phyloP scores from a whole-genome alignment of 2,888 invertebrate genomes.

The Sialis fuliginosa region DNA sequence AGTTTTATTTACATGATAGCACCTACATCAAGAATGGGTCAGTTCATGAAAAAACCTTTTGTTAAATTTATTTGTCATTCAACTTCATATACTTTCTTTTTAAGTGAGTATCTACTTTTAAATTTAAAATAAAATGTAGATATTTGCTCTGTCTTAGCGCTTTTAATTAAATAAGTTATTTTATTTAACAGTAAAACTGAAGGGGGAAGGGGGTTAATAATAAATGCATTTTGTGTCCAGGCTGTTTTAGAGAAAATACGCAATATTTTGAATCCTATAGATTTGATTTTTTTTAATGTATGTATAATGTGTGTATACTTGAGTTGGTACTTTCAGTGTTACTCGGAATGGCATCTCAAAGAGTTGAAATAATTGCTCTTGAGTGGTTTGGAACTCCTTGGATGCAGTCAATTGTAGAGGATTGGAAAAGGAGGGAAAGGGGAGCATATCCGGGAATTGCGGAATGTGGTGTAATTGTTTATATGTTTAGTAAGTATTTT shows the following conservation, averaged over 20 bases:
- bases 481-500: conserved; percentile 59
- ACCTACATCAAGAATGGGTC: conserved; percentile 73
- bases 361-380: conserved; percentile 65
- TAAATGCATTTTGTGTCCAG: too few species aligned
- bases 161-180: too few species aligned
- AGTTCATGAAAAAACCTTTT: conserved; percentile 92
- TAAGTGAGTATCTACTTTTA: conserved; percentile 63
- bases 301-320: conserved; percentile 4
- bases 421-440: conserved; percentile 62
- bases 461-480: conserved; percentile 68
- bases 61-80: conserved; percentile 98
- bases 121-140: too few species aligned
- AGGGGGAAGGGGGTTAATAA: too few species aligned
- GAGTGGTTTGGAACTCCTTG: conserved; percentile 65
- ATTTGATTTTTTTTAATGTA: too few species aligned
- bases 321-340: conserved; percentile 41
- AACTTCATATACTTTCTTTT: conserved; percentile 85
- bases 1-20: conserved; percentile 83
- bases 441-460: conserved; percentile 65
- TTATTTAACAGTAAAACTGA: too few species aligned
- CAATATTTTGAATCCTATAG: background rate
- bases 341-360: conserved; percentile 83
- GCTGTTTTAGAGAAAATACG: conserved; percentile 1
- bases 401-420: conserved; percentile 53
- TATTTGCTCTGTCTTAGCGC: too few species aligned